phyloP scores from a whole-genome alignment of 2,797 vertebrate species.

The Acrossocheilus wenchowensis region DNA sequence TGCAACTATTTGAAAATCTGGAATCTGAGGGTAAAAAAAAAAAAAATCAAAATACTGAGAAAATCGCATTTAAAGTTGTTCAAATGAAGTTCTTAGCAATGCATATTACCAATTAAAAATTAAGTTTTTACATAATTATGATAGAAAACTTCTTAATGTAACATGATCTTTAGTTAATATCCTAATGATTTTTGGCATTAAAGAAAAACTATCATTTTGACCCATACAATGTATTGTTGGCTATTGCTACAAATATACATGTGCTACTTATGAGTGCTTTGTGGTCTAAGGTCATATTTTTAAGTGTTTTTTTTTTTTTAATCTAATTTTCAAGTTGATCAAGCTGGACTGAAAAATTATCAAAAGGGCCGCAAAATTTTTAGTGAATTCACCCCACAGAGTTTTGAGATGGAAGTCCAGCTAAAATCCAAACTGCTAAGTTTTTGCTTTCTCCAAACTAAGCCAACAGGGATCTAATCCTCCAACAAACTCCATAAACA shows the following conservation, averaged over 20 bases:
- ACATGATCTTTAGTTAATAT: not conserved
- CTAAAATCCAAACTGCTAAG: constrained; percentile 48
- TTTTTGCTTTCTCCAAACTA: constrained; percentile 46
- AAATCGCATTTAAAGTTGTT: not conserved
- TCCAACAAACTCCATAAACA: constrained; percentile 58
- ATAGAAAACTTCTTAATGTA: too few species aligned
- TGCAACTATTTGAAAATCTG: not conserved
- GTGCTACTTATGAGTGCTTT: not conserved
- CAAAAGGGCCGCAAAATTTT: not conserved
- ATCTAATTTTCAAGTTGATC: not conserved
- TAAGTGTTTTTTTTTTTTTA: not conserved
- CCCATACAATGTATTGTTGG: not conserved
- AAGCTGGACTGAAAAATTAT: not conserved
- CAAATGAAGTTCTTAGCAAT: not conserved
- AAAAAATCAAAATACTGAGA: too few species aligned
- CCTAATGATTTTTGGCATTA: not conserved
- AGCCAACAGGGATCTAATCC: constrained; percentile 57
- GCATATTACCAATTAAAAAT: not conserved
- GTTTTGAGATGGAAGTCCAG: constrained; percentile 30
- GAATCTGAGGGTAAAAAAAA: not conserved
- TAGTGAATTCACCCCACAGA: not conserved
- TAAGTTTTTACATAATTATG: not conserved
- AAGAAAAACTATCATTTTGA: not conserved
- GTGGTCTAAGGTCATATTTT: not conserved
- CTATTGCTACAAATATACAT: not conserved